Base-by-base conservation (phyloP, 2,888 invertebrate species). In the Gonocerus acuteangulatus region DNA sequence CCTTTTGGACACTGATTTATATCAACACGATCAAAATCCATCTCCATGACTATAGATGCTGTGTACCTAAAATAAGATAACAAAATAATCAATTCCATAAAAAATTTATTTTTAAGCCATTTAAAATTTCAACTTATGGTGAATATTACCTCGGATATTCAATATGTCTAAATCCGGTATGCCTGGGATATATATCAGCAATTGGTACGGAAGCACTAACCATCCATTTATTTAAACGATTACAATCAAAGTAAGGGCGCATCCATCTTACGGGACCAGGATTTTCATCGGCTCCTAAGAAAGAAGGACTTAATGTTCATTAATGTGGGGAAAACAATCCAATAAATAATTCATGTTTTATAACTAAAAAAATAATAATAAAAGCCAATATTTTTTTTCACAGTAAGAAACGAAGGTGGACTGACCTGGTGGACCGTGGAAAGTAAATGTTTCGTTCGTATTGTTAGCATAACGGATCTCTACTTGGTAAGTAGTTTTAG, bases 1-100 rank as follows among this genome's bases (percentile, higher is more conserved):
- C 94, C 89, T 65, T 78, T 77, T 0, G 95, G 95, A 79, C 96
- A 97, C 71, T 95, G 96, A 77, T 97, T 97, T 74, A 97, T 93
- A 72, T 97, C 96, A 73, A 97, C 88, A 71, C 95, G 80, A 68
- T 96, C 94, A 74, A 91, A 94, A 73, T 97, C 96, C 83, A 95
- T 87, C 80, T 96, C 95, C 74, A 95, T 80, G 0, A 95, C 94
- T 0, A 92, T 84, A 16, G 87, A 87, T 39, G 92, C 96, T 1
- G 95, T 93, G 72, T 93, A 94, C 68, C 92, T 89, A 68, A 22
- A 73, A 61, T 11, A 32, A 32, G 11, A 32, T 4, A 13, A n/a
- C 27, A 39, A 39, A 39, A 9, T 3, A 11, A n/a, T 39, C 39
- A 39, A 39, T 9, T 39, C n/a, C 15, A n/a, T 23, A 15, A 13